Evolutionary conservation across 2,888 invertebrate species (phyloP).

Genomic region (Linnaemya vulpina): DNA sequence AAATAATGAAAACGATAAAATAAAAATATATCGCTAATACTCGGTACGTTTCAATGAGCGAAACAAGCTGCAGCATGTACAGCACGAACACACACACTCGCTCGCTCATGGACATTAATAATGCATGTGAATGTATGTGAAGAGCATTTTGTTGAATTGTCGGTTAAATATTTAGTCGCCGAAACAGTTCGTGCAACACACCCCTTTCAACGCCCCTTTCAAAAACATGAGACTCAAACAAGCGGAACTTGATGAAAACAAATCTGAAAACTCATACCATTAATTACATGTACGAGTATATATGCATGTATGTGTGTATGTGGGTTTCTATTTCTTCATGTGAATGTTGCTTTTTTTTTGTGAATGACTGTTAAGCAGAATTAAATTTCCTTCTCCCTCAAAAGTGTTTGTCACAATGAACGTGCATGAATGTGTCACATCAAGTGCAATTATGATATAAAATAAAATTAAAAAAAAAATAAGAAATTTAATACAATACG

Average conservation of each 20-base stretch:
- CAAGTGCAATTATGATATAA: constrained; percentile 60
- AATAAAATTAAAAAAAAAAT: too few species aligned
- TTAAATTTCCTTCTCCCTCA: constrained; percentile 16
- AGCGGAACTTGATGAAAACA: constrained; percentile 43
- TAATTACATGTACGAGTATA: constrained; percentile 17
- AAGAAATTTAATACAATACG: constrained; percentile 54
- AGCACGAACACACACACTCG: background rate
- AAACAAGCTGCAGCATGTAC: background rate
- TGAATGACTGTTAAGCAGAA: background rate
- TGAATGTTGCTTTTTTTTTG: background rate
- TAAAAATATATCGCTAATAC: constrained; percentile 11
- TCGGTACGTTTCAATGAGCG: constrained; percentile 23
- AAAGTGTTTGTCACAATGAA: constrained; percentile 33
- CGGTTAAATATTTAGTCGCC: background rate
- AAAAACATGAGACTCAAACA: background rate
- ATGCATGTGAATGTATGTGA: background rate
- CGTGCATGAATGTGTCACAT: constrained; percentile 50
- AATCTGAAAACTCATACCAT: constrained; percentile 50
- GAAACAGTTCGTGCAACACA: constrained; percentile 22
- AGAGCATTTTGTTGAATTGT: background rate
- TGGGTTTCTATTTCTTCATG: background rate
- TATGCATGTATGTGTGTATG: background rate
- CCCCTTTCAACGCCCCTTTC: constrained; percentile 37
- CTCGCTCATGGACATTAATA: constrained; percentile 14
- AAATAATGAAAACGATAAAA: constrained; percentile 40